phyloP scores from a whole-genome alignment of 2,888 invertebrate species.

The Drosophila tripunctata region DNA sequence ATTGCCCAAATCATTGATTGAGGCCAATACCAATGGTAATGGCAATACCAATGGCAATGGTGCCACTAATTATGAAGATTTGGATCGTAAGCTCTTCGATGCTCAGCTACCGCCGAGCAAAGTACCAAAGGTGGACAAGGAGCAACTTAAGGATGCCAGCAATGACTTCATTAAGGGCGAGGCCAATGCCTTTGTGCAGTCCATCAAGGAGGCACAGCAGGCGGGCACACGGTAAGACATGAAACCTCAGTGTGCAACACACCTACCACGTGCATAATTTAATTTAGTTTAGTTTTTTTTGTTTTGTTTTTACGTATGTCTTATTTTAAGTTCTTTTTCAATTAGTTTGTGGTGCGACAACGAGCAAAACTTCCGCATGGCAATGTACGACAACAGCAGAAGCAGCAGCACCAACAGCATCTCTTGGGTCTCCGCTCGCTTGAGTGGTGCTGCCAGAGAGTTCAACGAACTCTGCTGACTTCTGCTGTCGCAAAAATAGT shows the following conservation, averaged over 20 bases:
- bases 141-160: constrained; percentile 81
- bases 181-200: constrained; percentile 68
- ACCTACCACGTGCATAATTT: neutral
- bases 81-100: constrained; percentile 75
- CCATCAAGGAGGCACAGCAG: constrained; percentile 71
- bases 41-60: constrained; percentile 46
- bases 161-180: constrained; percentile 81
- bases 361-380: constrained; percentile 46
- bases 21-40: constrained; percentile 40
- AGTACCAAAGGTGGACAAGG: constrained; percentile 64
- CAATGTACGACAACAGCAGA: neutral
- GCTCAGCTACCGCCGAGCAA: constrained; percentile 64
- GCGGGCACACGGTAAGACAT: constrained; percentile 64
- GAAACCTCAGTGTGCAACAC: too few relatives aligned
- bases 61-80: constrained; percentile 50
- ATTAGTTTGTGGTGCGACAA: constrained; percentile 43
- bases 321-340: constrained; percentile 44
- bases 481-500: constrained; percentile 72
- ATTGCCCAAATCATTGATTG: constrained; percentile 50
- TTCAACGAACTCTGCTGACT: constrained; percentile 68
- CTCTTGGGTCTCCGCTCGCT: constrained; percentile 1
- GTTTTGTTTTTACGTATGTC: constrained; percentile 12
- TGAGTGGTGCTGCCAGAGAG: constrained; percentile 25
- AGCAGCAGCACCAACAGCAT: neutral
- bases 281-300: constrained; percentile 14